Percentiles rank a stretch among this genome's conserved stretches.
Conservation (phyloP, 2,113 vertebrate genomes). For the Myrmecobius fasciatus region DNA sequence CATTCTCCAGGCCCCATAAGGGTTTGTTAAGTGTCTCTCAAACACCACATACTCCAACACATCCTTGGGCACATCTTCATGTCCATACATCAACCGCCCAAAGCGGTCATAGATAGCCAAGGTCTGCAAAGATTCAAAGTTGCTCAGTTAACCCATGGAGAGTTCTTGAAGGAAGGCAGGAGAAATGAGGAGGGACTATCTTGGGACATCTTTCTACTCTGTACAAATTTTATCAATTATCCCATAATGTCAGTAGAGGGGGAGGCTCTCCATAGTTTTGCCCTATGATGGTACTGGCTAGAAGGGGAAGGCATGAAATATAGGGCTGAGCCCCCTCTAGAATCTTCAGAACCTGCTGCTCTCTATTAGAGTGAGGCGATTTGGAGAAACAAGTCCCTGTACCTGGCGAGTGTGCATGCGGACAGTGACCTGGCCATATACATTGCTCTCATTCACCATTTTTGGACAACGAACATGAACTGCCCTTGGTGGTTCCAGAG, state of each 20-base stretch:
- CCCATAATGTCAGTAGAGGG: neutral
- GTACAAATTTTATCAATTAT: neutral
- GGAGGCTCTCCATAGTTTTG: neutral
- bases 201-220: neutral
- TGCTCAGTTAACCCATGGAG: neutral
- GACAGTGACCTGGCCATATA: conserved; percentile 94
- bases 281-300: neutral
- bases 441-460: conserved; percentile 88
- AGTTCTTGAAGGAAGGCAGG: neutral
- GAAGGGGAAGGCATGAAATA: neutral
- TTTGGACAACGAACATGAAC: conserved; percentile 91
- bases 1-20: conserved; percentile 85
- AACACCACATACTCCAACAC: conserved; percentile 95
- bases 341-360: conserved; percentile 1
- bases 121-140: conserved; percentile 78
- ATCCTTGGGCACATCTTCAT: conserved; percentile 90
- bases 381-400: neutral
- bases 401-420: conserved; percentile 96
- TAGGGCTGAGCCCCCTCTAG: neutral
- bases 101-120: conserved; percentile 96
- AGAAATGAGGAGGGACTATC: neutral
- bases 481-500: conserved; percentile 90
- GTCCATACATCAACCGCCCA: conserved; percentile 93
- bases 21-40: conserved; percentile 92
- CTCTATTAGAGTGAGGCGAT: neutral